Percentiles rank a stretch among this genome's conserved stretches.
Evolutionary conservation across 2,113 vertebrate genomes (phyloP).

Genomic region (Thryonomys swinderianus): DNA sequence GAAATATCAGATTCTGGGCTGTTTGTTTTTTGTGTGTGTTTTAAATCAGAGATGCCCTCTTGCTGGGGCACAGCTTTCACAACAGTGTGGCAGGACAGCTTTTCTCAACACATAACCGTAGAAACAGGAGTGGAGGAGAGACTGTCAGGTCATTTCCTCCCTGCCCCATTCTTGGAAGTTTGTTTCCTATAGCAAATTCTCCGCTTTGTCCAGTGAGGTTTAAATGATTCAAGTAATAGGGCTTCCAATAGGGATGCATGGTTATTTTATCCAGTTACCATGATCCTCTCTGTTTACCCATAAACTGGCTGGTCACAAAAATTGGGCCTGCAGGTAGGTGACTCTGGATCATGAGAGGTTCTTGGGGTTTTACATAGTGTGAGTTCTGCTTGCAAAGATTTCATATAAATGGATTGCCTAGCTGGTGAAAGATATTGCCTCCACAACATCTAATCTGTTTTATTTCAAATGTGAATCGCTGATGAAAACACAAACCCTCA

Average conservation of each 20-base stretch:
- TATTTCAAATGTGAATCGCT: slow-evolving; percentile 69
- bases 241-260: slow-evolving; percentile 73
- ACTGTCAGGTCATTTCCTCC: slow-evolving; percentile 76
- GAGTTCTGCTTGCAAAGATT: slow-evolving; percentile 64
- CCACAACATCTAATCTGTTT: slow-evolving; percentile 71
- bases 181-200: slow-evolving; percentile 75
- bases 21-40: background rate
- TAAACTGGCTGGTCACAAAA: slow-evolving; percentile 71
- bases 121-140: slow-evolving; percentile 62
- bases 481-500: slow-evolving; percentile 67
- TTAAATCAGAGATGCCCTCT: slow-evolving; percentile 52
- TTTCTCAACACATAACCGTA: slow-evolving; percentile 53
- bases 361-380: slow-evolving; percentile 54
- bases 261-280: slow-evolving; percentile 72
- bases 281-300: slow-evolving; percentile 70
- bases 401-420: slow-evolving; percentile 66
- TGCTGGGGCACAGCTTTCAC: slow-evolving; percentile 56
- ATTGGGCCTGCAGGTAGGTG: slow-evolving; percentile 73
- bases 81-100: slow-evolving; percentile 38
- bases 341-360: slow-evolving; percentile 69
- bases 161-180: slow-evolving; percentile 66
- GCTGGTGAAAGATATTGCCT: slow-evolving; percentile 57
- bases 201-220: slow-evolving; percentile 75
- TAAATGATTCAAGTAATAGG: slow-evolving; percentile 77
- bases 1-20: slow-evolving; percentile 61